Evolutionary conservation across 1,140 invertebrate species (phyloP), one percentile per base, ranked within the genome.

Genomic region (Drosophila quadrilineata): DNA sequence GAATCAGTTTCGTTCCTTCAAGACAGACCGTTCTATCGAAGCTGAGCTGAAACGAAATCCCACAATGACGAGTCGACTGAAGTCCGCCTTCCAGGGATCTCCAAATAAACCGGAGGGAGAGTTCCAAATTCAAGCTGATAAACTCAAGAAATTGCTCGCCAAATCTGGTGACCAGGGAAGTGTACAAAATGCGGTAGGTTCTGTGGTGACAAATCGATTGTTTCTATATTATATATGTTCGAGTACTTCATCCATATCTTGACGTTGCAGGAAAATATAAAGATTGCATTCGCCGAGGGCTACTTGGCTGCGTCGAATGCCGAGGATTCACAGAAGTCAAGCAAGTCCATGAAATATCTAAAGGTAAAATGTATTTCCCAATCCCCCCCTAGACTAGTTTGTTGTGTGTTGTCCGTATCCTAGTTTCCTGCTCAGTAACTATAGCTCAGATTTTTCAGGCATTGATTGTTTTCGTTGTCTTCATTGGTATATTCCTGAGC

Each of bases 251-350:
- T 6, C 3, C 21, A 1, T 50, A n/a, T n/a, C n/a, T 57, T 38
- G 0, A 3, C 3, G n/a, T 68, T 68, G 0, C 38, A 94, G 67
- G 92, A 95, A 72, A 93, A 93, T 71, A 90, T 97, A 9, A 96
- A 96, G 91, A 92, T 96, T 64, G 96, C 96, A 0, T 98, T 98
- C 91, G 96, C 96, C 40, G 96, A 98, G 90, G 97, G 97, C 4
- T 98, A 97, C 89, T 82, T 95, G 40, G 93, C 95, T 36, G 95
- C 88, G 9, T 71, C 77, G 0, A 89, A 71, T 79, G 90, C 91
- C 50, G 88, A 89, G 38, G 91, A 90, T 54, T 74, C 80, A 72
- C 89, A 90, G 3, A 91, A 92, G 57, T 91, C 91, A 3, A 92
- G 92, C 3, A 93, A 94, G 90, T 92, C 93, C 8, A 92, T 93